phyloP scores from a whole-genome alignment of 2,888 invertebrate species.

The Himalopsyche kuldschensis region DNA sequence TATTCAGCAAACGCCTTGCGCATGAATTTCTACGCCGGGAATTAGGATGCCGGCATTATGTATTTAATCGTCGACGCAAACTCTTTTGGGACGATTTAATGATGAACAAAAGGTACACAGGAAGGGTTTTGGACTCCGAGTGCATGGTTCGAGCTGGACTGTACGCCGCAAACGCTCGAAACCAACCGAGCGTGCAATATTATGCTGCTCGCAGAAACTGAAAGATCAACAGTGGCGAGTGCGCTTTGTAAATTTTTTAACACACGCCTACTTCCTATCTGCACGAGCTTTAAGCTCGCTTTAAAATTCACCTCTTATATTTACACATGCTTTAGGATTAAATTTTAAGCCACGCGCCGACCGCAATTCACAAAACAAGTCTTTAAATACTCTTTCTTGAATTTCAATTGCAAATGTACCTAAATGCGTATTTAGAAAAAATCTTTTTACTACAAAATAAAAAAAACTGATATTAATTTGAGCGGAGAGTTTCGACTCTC shows the following conservation, averaged over 20 bases:
- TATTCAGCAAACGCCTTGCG: background rate
- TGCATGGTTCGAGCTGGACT: background rate
- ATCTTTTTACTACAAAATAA: no score
- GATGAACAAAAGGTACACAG: background rate
- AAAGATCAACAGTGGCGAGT: background rate
- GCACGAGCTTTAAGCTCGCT: background rate
- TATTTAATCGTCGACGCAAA: slow-evolving; percentile 8
- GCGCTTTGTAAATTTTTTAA: background rate
- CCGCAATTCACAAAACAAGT: no score
- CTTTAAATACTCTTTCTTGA: no score
- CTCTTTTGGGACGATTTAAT: slow-evolving; percentile 2
- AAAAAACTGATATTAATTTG: no score
- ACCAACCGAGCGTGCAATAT: background rate
- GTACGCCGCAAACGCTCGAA: background rate
- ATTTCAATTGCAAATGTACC: no score
- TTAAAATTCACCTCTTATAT: background rate
- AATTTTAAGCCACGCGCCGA: background rate
- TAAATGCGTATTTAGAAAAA: no score
- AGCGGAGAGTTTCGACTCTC: no score
- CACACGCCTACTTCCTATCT: background rate
- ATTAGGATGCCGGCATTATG: slow-evolving; percentile 17
- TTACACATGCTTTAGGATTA: background rate
- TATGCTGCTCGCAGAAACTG: background rate
- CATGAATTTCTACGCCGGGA: slow-evolving; percentile 12
- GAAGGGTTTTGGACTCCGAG: background rate